Evolutionary conservation across 2,113 vertebrate species (phyloP).

Genomic region (Barnardius zonarius): DNA sequence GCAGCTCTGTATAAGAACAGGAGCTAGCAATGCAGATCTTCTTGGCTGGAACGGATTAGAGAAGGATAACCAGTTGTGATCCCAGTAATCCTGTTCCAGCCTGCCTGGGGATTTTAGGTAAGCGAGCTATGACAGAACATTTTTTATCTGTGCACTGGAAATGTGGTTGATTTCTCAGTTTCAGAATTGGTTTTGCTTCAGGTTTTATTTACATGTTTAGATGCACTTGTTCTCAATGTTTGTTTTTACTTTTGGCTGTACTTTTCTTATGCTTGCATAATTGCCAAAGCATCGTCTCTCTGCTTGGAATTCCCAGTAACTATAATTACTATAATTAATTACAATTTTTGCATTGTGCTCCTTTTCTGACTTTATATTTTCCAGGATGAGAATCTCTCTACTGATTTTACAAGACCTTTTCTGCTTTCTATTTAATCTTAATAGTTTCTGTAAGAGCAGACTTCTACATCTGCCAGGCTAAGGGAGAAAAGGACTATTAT

Average conservation of each 20-base stretch:
- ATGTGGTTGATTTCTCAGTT: background rate
- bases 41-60: conserved; percentile 46
- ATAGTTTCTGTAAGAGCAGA: background rate
- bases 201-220: background rate
- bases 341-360: background rate
- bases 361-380: background rate
- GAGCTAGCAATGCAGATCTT: conserved; percentile 20
- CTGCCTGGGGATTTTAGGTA: conserved; percentile 22
- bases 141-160: background rate
- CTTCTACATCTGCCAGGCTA: background rate
- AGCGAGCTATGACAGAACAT: background rate
- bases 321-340: background rate
- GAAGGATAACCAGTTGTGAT: conserved; percentile 50
- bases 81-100: conserved; percentile 48
- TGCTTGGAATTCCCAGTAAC: background rate
- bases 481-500: background rate
- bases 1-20: background rate
- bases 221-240: background rate
- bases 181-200: background rate
- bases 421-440: background rate
- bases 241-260: background rate
- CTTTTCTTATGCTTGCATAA: background rate
- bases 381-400: background rate
- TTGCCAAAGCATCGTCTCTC: background rate
- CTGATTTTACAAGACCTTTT: background rate